Evolutionary conservation across 2,888 invertebrate genomes (phyloP).

Genomic region (Malthinus seriepunctatus): DNA sequence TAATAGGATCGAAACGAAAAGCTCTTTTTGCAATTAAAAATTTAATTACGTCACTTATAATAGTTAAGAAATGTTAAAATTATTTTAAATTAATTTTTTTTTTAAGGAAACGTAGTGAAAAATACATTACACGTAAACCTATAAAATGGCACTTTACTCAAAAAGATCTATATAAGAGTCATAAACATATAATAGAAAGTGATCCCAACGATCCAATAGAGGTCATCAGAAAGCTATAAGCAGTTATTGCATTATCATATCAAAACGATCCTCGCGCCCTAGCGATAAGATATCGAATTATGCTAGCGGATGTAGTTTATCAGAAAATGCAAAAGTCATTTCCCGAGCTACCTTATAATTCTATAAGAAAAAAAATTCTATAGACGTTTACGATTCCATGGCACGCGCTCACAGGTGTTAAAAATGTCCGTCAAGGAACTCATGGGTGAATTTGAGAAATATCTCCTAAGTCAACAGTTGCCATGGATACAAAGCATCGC

Average conservation of each 20-base stretch:
- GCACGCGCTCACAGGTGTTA: conserved; percentile 29
- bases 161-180: conserved; percentile 28
- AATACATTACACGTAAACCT: conserved; percentile 28
- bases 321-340: conserved; percentile 29
- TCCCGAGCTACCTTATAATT: conserved; percentile 26
- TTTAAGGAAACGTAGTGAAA: conserved; percentile 8
- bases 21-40: background rate
- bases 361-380: conserved; percentile 13
- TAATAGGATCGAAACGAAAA: background rate
- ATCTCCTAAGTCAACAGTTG: conserved; percentile 19
- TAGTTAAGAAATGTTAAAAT: background rate
- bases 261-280: conserved; percentile 25
- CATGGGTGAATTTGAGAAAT: conserved; percentile 20
- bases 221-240: conserved; percentile 31
- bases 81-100: background rate
- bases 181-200: conserved; percentile 31
- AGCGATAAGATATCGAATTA: conserved; percentile 30
- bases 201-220: conserved; percentile 28
- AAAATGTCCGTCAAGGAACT: conserved; percentile 19
- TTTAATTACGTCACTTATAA: background rate
- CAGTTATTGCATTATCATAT: conserved; percentile 31
- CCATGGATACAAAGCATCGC: conserved; percentile 16
- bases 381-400: conserved; percentile 22
- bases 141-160: conserved; percentile 23
- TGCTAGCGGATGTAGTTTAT: conserved; percentile 27